Conservation (phyloP, 1,140 invertebrate species). For the Habropoda laboriosa region DNA sequence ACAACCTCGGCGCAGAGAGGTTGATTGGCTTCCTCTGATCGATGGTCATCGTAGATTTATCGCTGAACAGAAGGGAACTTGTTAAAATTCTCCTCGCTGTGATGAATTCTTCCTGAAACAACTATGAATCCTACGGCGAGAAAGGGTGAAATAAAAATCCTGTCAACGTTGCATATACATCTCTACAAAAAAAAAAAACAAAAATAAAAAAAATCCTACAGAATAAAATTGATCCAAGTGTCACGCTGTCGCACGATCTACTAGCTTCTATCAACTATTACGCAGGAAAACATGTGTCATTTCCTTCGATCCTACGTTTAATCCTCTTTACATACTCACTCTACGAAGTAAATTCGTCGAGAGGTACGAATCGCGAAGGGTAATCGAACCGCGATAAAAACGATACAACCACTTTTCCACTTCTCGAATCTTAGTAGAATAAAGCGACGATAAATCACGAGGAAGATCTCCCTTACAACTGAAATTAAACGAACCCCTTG, state of each 20-base stretch:
- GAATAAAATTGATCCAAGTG: neutral
- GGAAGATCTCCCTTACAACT: neutral
- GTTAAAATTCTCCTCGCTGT: constrained; percentile 33
- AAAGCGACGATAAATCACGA: neutral
- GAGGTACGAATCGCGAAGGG: no score
- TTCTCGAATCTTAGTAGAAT: no score
- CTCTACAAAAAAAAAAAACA: no score
- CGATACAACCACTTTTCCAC: neutral
- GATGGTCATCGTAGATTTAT: constrained; percentile 50
- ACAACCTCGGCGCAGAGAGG: neutral
- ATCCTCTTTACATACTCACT: neutral
- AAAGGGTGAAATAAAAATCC: neutral
- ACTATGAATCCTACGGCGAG: neutral
- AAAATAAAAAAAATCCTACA: neutral
- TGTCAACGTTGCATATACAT: no score
- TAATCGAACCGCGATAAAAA: neutral
- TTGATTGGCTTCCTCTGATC: constrained; percentile 49
- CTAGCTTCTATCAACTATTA: no score
- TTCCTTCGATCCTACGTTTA: neutral
- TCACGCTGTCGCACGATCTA: neutral
- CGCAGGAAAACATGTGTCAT: neutral
- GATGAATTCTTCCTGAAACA: constrained; percentile 28
- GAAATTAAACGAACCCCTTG: neutral
- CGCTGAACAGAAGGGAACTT: neutral
- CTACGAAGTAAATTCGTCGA: neutral